phyloP scores from a whole-genome alignment of 2,888 invertebrate genomes.

The Cheilosia vernalis region DNA sequence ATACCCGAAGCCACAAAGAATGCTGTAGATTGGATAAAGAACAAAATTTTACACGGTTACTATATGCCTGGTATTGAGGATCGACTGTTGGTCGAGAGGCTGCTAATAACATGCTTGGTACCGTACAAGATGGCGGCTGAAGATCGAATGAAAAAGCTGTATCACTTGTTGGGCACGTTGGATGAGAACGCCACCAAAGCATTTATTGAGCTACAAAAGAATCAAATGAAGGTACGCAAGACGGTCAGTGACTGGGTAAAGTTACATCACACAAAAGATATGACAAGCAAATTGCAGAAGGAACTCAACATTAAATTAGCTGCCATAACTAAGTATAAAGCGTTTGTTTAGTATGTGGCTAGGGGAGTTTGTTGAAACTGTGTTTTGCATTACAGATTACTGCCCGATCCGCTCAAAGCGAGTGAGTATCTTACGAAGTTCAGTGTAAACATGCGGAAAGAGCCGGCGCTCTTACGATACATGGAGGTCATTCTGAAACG shows the following conservation, averaged over 20 bases:
- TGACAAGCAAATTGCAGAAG: constrained; percentile 88
- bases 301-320: constrained; percentile 88
- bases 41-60: constrained; percentile 96
- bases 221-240: constrained; percentile 92
- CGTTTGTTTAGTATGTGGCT: background rate
- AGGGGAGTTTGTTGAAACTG: background rate
- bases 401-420: constrained; percentile 96
- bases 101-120: constrained; percentile 96
- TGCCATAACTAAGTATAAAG: constrained; percentile 81
- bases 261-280: constrained; percentile 88
- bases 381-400: constrained; percentile 85
- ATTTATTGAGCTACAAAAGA: constrained; percentile 95
- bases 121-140: constrained; percentile 94
- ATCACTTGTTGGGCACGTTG: constrained; percentile 95
- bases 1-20: constrained; percentile 93
- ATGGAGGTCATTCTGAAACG: constrained; percentile 95
- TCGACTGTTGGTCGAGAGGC: constrained; percentile 94
- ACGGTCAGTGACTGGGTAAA: constrained; percentile 95
- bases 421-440: constrained; percentile 94
- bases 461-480: constrained; percentile 88
- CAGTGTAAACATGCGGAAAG: constrained; percentile 90
- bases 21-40: constrained; percentile 97
- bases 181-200: constrained; percentile 98
- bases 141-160: constrained; percentile 96
- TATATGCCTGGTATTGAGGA: constrained; percentile 95